A percentile compares a stretch with the other conserved stretches of the same genome.
These are phyloP conservation scores for Bathynomus jamesi DNA, from an alignment of 1,140 invertebrate genomes.

Conservation along the genomic window DNA sequence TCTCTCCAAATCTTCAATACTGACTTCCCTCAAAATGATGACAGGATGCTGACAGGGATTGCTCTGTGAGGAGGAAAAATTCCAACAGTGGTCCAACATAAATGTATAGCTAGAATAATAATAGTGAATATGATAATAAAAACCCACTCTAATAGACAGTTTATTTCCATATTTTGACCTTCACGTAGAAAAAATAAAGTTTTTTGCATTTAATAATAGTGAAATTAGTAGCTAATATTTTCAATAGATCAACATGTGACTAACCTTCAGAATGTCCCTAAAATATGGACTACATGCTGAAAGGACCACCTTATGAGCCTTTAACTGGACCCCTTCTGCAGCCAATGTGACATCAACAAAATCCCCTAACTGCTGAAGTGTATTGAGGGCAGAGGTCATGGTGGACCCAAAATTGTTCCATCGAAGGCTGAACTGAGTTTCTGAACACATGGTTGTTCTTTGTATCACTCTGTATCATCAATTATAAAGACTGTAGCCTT, in stretches of 20 bases:
- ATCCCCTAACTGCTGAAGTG: slow-evolving; percentile 26
- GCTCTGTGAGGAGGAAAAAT: slow-evolving; percentile 51
- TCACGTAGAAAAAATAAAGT: no score
- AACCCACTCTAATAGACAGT: no score
- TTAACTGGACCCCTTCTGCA: slow-evolving; percentile 57
- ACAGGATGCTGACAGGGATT: slow-evolving; percentile 78
- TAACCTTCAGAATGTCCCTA: slow-evolving; percentile 57
- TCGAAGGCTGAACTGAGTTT: slow-evolving; percentile 32
- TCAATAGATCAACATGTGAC: no score
- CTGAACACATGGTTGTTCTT: slow-evolving; percentile 8
- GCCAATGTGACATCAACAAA: slow-evolving; percentile 54
- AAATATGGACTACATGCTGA: slow-evolving; percentile 65
- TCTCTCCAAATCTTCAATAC: slow-evolving; percentile 67
- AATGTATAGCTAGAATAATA: no score
- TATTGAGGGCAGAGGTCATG: slow-evolving; percentile 30
- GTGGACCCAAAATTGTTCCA: slow-evolving; percentile 36
- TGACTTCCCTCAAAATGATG: slow-evolving; percentile 75
- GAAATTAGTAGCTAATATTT: no score
- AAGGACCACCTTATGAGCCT: slow-evolving; percentile 62
- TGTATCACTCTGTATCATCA: no score
- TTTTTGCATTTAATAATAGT: no score
- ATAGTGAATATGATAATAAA: no score
- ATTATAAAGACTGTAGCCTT: no score
- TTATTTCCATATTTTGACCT: no score
- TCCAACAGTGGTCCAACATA: no score